Percentiles rank a stretch among this genome's conserved stretches.
Evolutionary conservation across 2,888 invertebrate genomes (phyloP).

Genomic region (Nezara viridula): DNA sequence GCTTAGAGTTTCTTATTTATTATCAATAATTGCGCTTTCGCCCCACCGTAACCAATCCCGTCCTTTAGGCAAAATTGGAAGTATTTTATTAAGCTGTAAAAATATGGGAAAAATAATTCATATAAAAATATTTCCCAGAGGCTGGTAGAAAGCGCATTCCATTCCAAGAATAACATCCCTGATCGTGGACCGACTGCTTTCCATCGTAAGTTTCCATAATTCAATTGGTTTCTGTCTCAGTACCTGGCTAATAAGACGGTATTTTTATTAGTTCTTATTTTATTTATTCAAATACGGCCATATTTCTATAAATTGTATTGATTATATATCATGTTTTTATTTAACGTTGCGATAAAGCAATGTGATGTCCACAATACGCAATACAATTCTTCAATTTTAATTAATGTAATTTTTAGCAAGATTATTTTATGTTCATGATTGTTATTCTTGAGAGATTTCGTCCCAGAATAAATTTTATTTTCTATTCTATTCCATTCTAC

Average conservation of each 20-base stretch:
- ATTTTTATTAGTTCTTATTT: too few relatives aligned
- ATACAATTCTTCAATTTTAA: too few relatives aligned
- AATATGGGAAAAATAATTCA: background rate
- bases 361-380: background rate
- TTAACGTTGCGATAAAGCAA: too few relatives aligned
- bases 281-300: too few relatives aligned
- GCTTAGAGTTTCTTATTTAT: background rate
- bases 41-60: background rate
- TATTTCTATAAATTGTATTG: too few relatives aligned
- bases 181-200: background rate
- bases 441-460: too few relatives aligned
- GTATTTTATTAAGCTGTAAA: background rate
- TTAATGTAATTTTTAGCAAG: too few relatives aligned
- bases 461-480: too few relatives aligned
- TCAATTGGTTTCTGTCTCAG: background rate
- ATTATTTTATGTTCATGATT: too few relatives aligned
- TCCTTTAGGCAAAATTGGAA: background rate
- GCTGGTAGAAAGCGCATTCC: conserved; percentile 26
- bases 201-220: conserved; percentile 30
- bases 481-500: too few relatives aligned
- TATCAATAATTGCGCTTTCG: background rate
- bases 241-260: too few relatives aligned
- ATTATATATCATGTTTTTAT: too few relatives aligned
- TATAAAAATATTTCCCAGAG: conserved; percentile 14
- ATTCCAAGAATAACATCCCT: background rate